A percentile compares a stretch with the other conserved stretches of the same genome.
Conservation (phyloP, 2,113 vertebrate genomes). For the Notothenia coriiceps region DNA sequence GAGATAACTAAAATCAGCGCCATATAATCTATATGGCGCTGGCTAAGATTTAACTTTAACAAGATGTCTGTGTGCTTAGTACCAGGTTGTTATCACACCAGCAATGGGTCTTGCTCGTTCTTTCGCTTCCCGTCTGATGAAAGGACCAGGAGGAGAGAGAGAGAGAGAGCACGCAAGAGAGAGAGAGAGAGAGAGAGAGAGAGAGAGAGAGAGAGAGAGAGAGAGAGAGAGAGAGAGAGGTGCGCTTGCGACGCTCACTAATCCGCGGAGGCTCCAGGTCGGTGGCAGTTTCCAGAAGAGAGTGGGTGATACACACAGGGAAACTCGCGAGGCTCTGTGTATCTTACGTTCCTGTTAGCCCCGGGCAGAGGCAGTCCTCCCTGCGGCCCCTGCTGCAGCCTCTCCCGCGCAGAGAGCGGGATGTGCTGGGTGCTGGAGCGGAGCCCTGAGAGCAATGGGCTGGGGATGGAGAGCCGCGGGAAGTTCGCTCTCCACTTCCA, state of each 20-base stretch:
- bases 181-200: background rate
- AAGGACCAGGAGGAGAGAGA: too few relatives aligned
- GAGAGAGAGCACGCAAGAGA: background rate
- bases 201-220: background rate
- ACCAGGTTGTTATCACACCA: too few relatives aligned
- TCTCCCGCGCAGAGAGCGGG: slow-evolving; percentile 27
- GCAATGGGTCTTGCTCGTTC: too few relatives aligned
- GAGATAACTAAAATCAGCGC: too few relatives aligned
- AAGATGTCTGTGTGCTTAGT: too few relatives aligned
- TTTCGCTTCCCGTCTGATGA: too few relatives aligned
- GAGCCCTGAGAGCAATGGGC: slow-evolving; percentile 68
- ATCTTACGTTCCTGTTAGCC: background rate
- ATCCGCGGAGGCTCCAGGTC: slow-evolving; percentile 24
- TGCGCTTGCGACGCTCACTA: background rate
- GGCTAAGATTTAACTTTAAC: too few relatives aligned
- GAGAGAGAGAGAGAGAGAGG: background rate
- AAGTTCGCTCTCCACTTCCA: slow-evolving; percentile 57
- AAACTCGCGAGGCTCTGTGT: background rate
- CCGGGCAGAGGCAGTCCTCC: slow-evolving; percentile 6
- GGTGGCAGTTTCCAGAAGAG: slow-evolving; percentile 19
- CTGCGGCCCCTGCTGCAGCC: slow-evolving; percentile 25
- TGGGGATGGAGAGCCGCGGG: slow-evolving; percentile 58
- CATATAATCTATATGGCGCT: too few relatives aligned
- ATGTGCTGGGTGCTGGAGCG: slow-evolving; percentile 85
- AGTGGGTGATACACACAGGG: background rate